Percentiles rank a stretch among this genome's conserved stretches.
Evolutionary conservation across 2,797 vertebrate species (phyloP).

Genomic region (Geotria australis): DNA sequence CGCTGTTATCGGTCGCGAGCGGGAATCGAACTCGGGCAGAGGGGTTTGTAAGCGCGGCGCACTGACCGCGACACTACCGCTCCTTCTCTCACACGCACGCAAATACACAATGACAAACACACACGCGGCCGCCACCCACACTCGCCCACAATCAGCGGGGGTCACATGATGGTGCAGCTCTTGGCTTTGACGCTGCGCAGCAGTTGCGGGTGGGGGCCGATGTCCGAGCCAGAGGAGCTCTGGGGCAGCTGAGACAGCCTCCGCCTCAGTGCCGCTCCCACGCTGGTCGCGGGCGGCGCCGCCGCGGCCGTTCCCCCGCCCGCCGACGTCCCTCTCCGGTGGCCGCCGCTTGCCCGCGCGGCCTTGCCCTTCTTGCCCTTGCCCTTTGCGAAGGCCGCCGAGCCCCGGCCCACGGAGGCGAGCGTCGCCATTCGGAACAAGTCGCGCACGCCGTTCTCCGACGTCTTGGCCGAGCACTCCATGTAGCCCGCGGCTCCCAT

Average conservation of each 20-base stretch:
- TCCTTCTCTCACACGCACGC: conserved; percentile 19
- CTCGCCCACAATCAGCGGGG: not conserved
- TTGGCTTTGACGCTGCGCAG: not conserved
- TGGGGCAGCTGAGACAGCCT: not conserved
- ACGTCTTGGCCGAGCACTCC: not conserved
- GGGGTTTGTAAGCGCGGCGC: too few relatives aligned
- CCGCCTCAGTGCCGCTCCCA: not conserved
- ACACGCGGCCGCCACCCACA: not conserved
- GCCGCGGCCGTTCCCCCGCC: too few relatives aligned
- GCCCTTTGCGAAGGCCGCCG: too few relatives aligned
- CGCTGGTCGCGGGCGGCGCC: not conserved
- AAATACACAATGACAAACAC: conserved; percentile 37
- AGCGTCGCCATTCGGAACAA: not conserved
- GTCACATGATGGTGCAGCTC: not conserved
- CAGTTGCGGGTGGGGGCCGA: not conserved
- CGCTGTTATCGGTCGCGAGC: too few relatives aligned
- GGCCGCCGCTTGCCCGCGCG: not conserved
- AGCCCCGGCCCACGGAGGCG: not conserved
- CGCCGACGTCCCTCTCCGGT: too few relatives aligned
- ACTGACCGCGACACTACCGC: too few relatives aligned
- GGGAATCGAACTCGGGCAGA: too few relatives aligned
- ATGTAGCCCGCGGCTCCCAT: not conserved
- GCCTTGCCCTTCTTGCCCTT: not conserved
- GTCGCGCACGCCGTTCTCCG: not conserved
- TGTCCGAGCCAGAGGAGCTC: not conserved